Percentiles rank a stretch among this genome's conserved stretches.
Conservation (phyloP, 1,140 invertebrate species). For the Hyposmocoma kahamanoa region DNA sequence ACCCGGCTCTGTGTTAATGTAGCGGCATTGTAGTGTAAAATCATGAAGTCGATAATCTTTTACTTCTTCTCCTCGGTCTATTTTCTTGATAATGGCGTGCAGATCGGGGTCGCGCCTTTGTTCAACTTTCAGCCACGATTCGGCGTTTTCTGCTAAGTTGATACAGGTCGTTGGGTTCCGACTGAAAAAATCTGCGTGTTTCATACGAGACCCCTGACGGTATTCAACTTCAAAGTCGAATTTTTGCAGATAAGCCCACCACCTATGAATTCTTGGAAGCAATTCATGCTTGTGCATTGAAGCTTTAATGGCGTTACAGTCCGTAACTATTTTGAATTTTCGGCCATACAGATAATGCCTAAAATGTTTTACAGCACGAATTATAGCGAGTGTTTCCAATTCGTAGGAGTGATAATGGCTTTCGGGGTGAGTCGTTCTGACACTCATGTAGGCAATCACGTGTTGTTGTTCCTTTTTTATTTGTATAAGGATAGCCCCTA, state of each 20-base stretch:
- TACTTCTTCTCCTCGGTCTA: constrained; percentile 7
- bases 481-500: constrained; percentile 54
- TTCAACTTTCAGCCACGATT: constrained; percentile 15
- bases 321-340: constrained; percentile 22
- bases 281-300: constrained; percentile 31
- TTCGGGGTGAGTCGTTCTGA: constrained; percentile 24
- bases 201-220: constrained; percentile 6
- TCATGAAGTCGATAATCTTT: constrained; percentile 6
- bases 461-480: constrained; percentile 7
- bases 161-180: constrained; percentile 8
- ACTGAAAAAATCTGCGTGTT: constrained; percentile 10
- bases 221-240: constrained; percentile 24
- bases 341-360: constrained; percentile 22
- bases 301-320: constrained; percentile 19
- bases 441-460: constrained; percentile 9
- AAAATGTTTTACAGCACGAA: constrained; percentile 25
- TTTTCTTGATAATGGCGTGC: constrained; percentile 5
- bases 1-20: constrained; percentile 1
- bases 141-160: constrained; percentile 7
- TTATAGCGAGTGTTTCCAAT: constrained; percentile 53
- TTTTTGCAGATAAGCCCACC: constrained; percentile 34
- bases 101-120: constrained; percentile 15
- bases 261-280: constrained; percentile 24
- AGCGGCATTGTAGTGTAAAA: background rate
- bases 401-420: constrained; percentile 54